A percentile compares a stretch with the other conserved stretches of the same genome.
These are phyloP conservation scores for Cryptoprocta ferox DNA, from an alignment of 2,797 vertebrate species.

Conservation along the genomic window DNA sequence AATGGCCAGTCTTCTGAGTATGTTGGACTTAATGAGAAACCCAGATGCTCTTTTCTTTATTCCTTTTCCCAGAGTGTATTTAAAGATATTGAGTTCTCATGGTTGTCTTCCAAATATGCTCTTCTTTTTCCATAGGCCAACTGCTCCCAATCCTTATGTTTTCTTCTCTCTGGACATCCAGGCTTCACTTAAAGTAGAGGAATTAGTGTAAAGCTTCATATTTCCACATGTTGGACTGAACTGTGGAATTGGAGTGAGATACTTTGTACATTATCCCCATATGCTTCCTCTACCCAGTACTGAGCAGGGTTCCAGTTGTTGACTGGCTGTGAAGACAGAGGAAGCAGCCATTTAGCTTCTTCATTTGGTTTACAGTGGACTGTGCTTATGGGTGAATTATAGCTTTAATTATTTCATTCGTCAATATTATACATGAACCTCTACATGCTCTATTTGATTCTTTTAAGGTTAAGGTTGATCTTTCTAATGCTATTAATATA, in stretches of 20 bases:
- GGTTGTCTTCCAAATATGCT: not conserved
- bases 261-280: not conserved
- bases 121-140: not conserved
- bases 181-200: not conserved
- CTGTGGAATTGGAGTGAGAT: not conserved
- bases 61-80: not conserved
- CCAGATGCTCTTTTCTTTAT: not conserved
- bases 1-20: not conserved
- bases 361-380: not conserved
- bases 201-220: not conserved
- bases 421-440: not conserved
- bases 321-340: not conserved
- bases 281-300: not conserved
- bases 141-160: not conserved
- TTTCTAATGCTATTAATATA: not conserved
- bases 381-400: not conserved
- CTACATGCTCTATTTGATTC: not conserved
- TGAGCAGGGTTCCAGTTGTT: fast-evolving
- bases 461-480: not conserved
- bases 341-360: not conserved
- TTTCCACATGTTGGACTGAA: not conserved
- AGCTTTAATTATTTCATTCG: not conserved
- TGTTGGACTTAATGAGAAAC: constrained; percentile 2
- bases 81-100: not conserved
- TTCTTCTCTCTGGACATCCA: not conserved